Conservation (phyloP, 2,113 vertebrate species). For the Antechinus flavipes region DNA sequence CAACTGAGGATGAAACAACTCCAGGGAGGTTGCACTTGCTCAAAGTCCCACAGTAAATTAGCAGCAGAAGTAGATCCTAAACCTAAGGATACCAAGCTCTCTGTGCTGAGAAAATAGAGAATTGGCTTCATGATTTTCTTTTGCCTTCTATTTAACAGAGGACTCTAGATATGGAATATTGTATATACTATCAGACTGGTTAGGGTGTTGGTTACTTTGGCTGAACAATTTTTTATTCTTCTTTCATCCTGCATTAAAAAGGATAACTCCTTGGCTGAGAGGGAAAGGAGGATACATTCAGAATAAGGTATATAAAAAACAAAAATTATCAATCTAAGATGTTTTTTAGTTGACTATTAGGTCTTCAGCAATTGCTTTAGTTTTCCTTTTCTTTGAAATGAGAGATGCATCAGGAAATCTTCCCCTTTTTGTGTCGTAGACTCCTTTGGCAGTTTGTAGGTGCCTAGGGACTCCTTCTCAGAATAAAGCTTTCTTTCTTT, state of each 20-base stretch:
- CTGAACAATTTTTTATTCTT: background rate
- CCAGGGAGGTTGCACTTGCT: background rate
- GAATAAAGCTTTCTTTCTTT: background rate
- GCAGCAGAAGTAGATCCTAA: background rate
- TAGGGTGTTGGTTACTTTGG: background rate
- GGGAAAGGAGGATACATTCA: background rate
- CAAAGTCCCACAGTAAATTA: background rate
- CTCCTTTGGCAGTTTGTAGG: background rate
- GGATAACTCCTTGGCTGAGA: background rate
- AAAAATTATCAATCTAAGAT: background rate
- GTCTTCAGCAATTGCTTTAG: background rate
- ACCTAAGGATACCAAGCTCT: background rate
- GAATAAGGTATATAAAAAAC: background rate
- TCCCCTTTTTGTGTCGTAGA: background rate
- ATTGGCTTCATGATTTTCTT: background rate
- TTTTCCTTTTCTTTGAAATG: background rate
- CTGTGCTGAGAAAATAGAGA: background rate
- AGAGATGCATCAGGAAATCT: background rate
- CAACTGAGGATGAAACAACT: conserved; percentile 31
- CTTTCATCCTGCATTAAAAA: background rate
- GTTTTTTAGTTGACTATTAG: background rate
- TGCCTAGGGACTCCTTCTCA: background rate
- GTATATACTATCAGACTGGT: background rate
- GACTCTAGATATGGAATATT: background rate
- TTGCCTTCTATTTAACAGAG: background rate